phyloP scores from a whole-genome alignment of 1,140 invertebrate species.

The Linepithema humile region DNA sequence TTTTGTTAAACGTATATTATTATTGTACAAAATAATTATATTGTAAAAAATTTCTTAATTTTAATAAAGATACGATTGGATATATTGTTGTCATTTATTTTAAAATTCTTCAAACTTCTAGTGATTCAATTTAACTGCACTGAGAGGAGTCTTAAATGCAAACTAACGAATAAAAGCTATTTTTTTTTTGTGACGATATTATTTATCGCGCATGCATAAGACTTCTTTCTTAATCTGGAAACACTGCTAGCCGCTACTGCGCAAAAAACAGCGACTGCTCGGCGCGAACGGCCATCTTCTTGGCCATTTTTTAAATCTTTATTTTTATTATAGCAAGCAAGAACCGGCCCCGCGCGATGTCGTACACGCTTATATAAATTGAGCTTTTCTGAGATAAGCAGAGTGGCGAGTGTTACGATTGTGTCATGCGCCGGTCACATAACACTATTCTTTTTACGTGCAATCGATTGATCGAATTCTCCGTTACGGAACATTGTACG shows the following conservation, averaged over 20 bases:
- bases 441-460: not conserved
- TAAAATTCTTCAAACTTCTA: too few species aligned
- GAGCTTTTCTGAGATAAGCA: not conserved
- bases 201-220: not conserved
- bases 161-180: too few species aligned
- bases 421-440: not conserved
- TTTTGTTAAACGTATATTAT: too few species aligned
- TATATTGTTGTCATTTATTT: too few species aligned
- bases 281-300: conserved; percentile 67
- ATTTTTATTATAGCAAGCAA: conserved; percentile 10
- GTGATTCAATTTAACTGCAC: too few species aligned
- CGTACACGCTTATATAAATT: not conserved
- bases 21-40: too few species aligned
- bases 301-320: conserved; percentile 55
- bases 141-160: too few species aligned
- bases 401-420: not conserved
- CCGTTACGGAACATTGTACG: not conserved
- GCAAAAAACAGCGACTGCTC: not conserved
- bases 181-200: too few species aligned
- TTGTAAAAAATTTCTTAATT: too few species aligned
- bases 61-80: too few species aligned
- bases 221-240: not conserved
- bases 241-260: not conserved
- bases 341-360: not conserved
- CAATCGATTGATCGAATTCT: conserved; percentile 16